These are phyloP conservation scores for Calameuta filiformis DNA, from an alignment of 2,888 invertebrate species.

Conservation along the genomic window DNA sequence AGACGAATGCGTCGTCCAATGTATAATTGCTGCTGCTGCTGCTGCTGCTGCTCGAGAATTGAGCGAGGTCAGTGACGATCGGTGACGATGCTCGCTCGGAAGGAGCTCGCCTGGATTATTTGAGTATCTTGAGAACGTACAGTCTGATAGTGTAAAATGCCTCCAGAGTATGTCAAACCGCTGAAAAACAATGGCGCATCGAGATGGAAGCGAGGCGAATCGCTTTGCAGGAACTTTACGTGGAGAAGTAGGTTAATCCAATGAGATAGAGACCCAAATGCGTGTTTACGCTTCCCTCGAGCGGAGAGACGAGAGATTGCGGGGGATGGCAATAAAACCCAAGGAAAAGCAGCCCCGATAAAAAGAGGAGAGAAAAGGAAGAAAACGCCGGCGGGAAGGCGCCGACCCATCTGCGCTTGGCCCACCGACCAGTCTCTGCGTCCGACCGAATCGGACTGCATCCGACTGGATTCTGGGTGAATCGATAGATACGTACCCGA, in stretches of 20 bases:
- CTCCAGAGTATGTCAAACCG: not conserved
- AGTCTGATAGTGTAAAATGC: not conserved
- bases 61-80: not conserved
- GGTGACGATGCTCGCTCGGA: not conserved
- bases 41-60: not conserved
- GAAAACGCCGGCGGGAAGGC: conserved; percentile 28
- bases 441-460: not conserved
- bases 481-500: not conserved
- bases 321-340: not conserved
- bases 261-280: not conserved
- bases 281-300: not conserved
- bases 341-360: not conserved
- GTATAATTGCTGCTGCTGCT: not conserved
- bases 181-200: not conserved
- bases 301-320: too few relatives aligned
- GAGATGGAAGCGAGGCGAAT: not conserved
- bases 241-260: not conserved
- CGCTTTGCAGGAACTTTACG: too few relatives aligned
- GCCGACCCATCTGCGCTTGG: conserved; percentile 9
- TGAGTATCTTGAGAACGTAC: too few relatives aligned
- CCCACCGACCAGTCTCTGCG: not conserved
- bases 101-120: not conserved
- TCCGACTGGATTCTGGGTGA: not conserved
- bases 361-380: not conserved
- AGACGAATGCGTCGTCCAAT: not conserved